phyloP scores from a whole-genome alignment of 2,888 invertebrate species.

The Apamea anceps region DNA sequence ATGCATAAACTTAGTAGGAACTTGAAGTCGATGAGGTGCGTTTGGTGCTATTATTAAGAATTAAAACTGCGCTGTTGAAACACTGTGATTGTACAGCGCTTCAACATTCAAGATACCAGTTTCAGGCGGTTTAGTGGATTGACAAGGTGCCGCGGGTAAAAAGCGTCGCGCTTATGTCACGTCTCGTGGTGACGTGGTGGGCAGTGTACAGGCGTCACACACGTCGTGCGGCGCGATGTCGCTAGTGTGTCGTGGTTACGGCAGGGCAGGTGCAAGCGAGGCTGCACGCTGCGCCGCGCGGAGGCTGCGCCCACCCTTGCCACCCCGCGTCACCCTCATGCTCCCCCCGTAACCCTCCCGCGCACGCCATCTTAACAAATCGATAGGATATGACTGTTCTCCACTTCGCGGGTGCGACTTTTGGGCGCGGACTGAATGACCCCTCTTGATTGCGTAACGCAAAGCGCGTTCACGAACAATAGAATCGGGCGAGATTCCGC shows the following conservation, averaged over 20 bases:
- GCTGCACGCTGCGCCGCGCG: slow-evolving; percentile 87
- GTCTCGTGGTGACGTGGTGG: slow-evolving; percentile 52
- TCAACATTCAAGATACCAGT: slow-evolving; percentile 39
- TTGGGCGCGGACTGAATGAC: slow-evolving; percentile 89
- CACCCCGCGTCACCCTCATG: slow-evolving; percentile 77
- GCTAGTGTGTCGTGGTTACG: slow-evolving; percentile 83
- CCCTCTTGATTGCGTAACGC: slow-evolving; percentile 86
- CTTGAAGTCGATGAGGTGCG: background rate
- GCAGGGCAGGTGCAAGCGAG: slow-evolving; percentile 87
- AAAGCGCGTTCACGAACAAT: slow-evolving; percentile 75
- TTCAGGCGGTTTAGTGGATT: slow-evolving; percentile 55
- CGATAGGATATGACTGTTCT: slow-evolving; percentile 91
- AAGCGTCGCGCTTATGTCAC: slow-evolving; percentile 27
- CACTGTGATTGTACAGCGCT: slow-evolving; percentile 20
- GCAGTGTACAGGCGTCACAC: slow-evolving; percentile 63
- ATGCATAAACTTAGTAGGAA: background rate
- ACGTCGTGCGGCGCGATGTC: slow-evolving; percentile 74
- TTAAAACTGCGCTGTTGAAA: slow-evolving; percentile 7
- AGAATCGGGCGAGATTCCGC: slow-evolving; percentile 63
- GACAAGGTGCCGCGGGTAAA: slow-evolving; percentile 35
- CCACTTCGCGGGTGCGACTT: slow-evolving; percentile 89
- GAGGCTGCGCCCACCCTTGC: slow-evolving; percentile 85
- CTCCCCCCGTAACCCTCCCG: slow-evolving; percentile 77
- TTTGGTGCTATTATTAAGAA: slow-evolving; percentile 1
- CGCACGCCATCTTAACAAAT: slow-evolving; percentile 91